Conservation (phyloP, 2,888 invertebrate species). For the Melanchra persicariae region DNA sequence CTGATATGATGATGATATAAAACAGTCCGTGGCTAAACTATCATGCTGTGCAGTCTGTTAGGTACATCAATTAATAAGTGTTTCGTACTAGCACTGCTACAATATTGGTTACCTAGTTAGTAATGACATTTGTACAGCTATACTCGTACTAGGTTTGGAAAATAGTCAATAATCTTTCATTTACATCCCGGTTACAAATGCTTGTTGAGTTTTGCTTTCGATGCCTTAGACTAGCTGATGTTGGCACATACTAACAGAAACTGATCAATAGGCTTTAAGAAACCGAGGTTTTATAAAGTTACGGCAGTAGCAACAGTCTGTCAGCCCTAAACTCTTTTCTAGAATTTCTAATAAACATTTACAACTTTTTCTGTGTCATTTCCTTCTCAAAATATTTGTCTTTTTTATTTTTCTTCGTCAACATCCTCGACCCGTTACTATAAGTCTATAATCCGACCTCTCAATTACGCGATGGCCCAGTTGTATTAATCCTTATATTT, state of each 20-base stretch:
- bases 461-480: conserved; percentile 56
- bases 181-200: neutral
- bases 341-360: neutral
- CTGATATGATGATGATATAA: too few relatives aligned
- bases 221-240: neutral
- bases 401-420: neutral
- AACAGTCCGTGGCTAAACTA: neutral
- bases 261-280: neutral
- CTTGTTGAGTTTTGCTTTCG: neutral
- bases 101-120: neutral
- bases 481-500: conserved; percentile 62
- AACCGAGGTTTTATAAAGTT: neutral
- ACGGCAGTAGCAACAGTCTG: neutral
- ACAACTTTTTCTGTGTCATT: conserved; percentile 15
- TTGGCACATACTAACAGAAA: neutral
- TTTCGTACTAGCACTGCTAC: neutral
- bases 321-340: neutral
- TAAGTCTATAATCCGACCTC: conserved; percentile 39
- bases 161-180: neutral
- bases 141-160: too few relatives aligned
- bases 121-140: too few relatives aligned
- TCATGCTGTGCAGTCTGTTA: neutral
- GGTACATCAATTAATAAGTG: neutral
- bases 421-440: conserved; percentile 31
- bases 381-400: conserved; percentile 27